phyloP scores from a whole-genome alignment of 1,140 invertebrate genomes.

The Neotoxoptera formosana region DNA sequence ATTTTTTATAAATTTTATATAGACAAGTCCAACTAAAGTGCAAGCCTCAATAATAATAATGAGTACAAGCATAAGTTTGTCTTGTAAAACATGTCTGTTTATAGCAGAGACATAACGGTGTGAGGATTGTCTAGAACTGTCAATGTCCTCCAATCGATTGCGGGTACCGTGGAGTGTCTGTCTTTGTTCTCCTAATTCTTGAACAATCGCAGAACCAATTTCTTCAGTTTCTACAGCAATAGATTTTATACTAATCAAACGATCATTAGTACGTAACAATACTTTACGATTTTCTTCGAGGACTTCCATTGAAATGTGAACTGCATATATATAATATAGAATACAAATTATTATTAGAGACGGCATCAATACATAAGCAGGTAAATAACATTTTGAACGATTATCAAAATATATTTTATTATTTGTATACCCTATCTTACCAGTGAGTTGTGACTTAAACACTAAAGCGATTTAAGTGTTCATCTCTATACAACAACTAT shows the following conservation, averaged over 20 bases:
- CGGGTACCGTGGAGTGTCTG: constrained; percentile 48
- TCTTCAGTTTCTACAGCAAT: constrained; percentile 59
- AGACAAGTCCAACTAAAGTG: constrained; percentile 46
- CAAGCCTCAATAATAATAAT: constrained; percentile 58
- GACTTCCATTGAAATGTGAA: constrained; percentile 19
- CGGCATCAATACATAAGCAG: not conserved
- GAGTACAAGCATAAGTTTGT: constrained; percentile 58
- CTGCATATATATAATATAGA: not conserved
- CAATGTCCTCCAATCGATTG: constrained; percentile 57
- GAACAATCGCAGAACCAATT: constrained; percentile 58
- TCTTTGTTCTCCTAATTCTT: constrained; percentile 58
- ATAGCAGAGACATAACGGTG: constrained; percentile 53
- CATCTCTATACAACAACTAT: not conserved
- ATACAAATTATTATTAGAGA: not conserved
- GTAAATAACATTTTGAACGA: not conserved
- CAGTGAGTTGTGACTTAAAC: not conserved
- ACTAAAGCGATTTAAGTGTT: not conserved
- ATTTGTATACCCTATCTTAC: not conserved
- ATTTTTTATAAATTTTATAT: constrained; percentile 56
- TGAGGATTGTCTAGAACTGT: constrained; percentile 51
- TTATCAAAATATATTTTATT: not conserved
- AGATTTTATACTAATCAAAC: constrained; percentile 43
- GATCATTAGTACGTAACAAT: constrained; percentile 50
- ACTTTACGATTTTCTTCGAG: constrained; percentile 38
- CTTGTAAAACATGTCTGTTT: constrained; percentile 53